A percentile compares a stretch with the other conserved stretches of the same genome.
Evolutionary conservation across 2,797 vertebrate species (phyloP).

Genomic region (Percopsis omiscomaycus): DNA sequence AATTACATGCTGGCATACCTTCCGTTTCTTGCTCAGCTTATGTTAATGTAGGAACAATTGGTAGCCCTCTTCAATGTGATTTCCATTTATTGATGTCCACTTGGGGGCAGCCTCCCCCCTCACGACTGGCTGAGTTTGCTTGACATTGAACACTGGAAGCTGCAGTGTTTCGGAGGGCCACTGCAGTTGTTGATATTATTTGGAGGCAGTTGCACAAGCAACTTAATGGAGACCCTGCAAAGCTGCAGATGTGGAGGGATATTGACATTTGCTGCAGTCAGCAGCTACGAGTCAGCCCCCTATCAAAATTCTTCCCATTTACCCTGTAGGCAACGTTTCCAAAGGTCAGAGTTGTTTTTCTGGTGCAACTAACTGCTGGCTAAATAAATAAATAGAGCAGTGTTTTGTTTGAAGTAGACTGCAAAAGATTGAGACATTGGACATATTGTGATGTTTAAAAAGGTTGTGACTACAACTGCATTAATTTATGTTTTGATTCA

Average conservation of each 20-base stretch:
- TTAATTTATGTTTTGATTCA: slow-evolving; percentile 2
- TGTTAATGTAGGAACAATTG: background rate
- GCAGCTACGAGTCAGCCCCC: background rate
- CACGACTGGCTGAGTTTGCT: slow-evolving; percentile 38
- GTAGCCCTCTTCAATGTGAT: background rate
- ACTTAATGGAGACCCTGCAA: slow-evolving; percentile 51
- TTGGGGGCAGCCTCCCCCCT: slow-evolving; percentile 62
- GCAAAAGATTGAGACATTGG: background rate
- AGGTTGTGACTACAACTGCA: slow-evolving; percentile 26
- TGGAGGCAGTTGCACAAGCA: slow-evolving; percentile 30
- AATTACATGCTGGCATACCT: slow-evolving; percentile 20
- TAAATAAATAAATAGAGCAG: background rate
- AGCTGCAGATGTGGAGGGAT: slow-evolving; percentile 51
- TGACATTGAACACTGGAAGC: slow-evolving; percentile 58
- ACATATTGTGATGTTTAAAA: slow-evolving; percentile 23
- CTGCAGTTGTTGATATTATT: slow-evolving; percentile 66
- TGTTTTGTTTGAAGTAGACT: background rate
- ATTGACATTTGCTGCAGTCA: slow-evolving; percentile 13
- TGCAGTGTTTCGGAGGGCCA: slow-evolving; percentile 71
- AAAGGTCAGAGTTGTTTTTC: slow-evolving; percentile 28
- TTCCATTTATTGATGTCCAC: slow-evolving; percentile 43
- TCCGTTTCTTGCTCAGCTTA: background rate
- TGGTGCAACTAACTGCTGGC: background rate
- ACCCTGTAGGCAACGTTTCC: slow-evolving; percentile 3
- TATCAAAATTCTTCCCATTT: slow-evolving; percentile 9